A percentile compares a stretch with the other conserved stretches of the same genome.
Conservation (phyloP, 2,888 invertebrate species). For the Ceraclea dissimilis region DNA sequence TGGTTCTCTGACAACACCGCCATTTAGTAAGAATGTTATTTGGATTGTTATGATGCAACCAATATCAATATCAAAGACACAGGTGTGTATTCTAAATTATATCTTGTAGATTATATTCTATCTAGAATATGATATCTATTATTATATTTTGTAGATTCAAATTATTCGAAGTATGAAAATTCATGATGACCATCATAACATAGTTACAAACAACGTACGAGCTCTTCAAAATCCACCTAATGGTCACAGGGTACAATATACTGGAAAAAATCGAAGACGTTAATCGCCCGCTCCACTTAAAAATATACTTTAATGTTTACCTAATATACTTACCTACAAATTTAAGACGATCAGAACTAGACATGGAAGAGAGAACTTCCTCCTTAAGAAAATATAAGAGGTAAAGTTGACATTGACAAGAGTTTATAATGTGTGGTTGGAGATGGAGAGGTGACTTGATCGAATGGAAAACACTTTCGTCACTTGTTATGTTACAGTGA, state of each 20-base stretch:
- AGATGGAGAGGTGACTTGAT: too few species aligned
- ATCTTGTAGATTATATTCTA: too few species aligned
- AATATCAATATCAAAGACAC: constrained; percentile 57
- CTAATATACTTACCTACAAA: background rate
- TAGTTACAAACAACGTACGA: constrained; percentile 12
- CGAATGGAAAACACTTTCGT: too few species aligned
- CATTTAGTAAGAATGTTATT: constrained; percentile 64
- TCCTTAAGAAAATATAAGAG: background rate
- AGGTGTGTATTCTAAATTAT: too few species aligned
- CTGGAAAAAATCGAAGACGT: too few species aligned
- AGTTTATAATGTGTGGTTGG: too few species aligned
- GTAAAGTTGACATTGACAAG: background rate
- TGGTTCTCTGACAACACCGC: constrained; percentile 65
- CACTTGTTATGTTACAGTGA: too few species aligned
- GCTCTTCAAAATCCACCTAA: constrained; percentile 10
- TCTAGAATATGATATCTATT: too few species aligned
- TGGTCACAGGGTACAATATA: constrained; percentile 4
- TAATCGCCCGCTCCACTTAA: too few species aligned
- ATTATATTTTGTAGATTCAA: constrained; percentile 12
- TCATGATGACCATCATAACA: background rate
- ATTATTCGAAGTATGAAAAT: constrained; percentile 15
- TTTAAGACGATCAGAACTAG: background rate
- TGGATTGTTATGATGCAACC: constrained; percentile 68
- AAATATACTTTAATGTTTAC: too few species aligned
- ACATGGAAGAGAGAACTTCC: too few species aligned